Percentiles rank a stretch among this genome's conserved stretches.
phyloP scores from a whole-genome alignment of 2,888 invertebrate genomes.

The Carcina quercana region DNA sequence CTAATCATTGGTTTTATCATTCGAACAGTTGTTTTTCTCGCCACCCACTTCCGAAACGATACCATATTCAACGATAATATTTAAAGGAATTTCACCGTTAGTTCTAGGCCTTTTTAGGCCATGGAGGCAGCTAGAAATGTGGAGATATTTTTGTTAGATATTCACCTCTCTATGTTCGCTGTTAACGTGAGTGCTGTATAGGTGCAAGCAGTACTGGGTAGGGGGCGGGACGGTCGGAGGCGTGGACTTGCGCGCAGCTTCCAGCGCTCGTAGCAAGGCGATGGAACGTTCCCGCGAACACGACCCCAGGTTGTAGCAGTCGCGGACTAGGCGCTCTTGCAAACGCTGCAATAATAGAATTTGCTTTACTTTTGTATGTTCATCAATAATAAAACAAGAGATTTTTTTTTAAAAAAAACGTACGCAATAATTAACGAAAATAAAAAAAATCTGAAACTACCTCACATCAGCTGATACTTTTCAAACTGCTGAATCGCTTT shows the following conservation, averaged over 20 bases:
- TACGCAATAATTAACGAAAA: neutral
- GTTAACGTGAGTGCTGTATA: constrained; percentile 38
- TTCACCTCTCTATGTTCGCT: constrained; percentile 32
- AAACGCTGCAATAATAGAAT: constrained; percentile 37
- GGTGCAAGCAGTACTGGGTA: constrained; percentile 52
- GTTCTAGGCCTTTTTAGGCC: constrained; percentile 23
- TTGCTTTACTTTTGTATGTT: too few species aligned
- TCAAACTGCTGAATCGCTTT: too few species aligned
- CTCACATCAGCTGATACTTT: neutral
- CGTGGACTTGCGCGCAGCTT: constrained; percentile 34
- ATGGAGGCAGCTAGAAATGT: too few species aligned
- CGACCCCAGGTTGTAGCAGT: constrained; percentile 31
- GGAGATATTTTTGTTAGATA: too few species aligned
- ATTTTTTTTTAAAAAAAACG: neutral
- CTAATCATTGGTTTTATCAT: constrained; percentile 19
- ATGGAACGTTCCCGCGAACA: constrained; percentile 23
- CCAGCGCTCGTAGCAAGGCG: constrained; percentile 32
- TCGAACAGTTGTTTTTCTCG: constrained; percentile 15
- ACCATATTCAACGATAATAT: constrained; percentile 22
- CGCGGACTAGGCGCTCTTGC: constrained; percentile 48
- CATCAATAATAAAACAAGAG: too few species aligned
- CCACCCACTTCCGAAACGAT: constrained; percentile 9
- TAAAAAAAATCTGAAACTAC: neutral
- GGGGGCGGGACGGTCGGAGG: constrained; percentile 39
- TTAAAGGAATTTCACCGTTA: constrained; percentile 30